Evolutionary conservation across 2,888 invertebrate species (phyloP), one percentile per base, ranked within the genome.

Genomic region (Apotomis capreana): DNA sequence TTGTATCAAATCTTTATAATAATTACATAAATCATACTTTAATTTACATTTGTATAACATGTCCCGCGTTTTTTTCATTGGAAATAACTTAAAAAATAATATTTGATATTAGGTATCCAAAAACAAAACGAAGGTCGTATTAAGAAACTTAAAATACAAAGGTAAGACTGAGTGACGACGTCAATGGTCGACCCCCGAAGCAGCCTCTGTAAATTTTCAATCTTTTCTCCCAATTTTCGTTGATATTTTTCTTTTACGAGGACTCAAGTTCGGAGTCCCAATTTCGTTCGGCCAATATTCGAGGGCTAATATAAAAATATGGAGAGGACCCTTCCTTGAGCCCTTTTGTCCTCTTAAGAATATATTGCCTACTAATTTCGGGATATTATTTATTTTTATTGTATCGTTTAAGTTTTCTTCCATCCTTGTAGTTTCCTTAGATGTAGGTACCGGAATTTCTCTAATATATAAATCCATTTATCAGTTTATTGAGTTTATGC

Each of bases 301-400:
- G 81, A 82, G 81, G 78, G 80, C 83, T 83, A 87, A 86, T 86
- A 86, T 82, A 84, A 84, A 85, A 84, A 84, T 86, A 86, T 84
- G 79, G 80, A 73, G 77, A 78, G 79, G 77, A 71, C 76, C 76
- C 78, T 80, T 77, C 77, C 61, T 74, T 55, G 71, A 76, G 76
- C 74, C 78, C 75, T 75, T 81, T 79, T 80, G 83, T 83, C 81
- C 81, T 75, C 67, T 80, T 81, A 77, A 76, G 81, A 80, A 76
- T 77, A 77, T 79, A 83, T 83, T 83, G 79, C 77, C 78, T 74
- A 75, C 77, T 77, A 78, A 78, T 79, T 79, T 74, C 68, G 5
- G 63, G 70, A 68, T 64, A 70, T 74, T 74, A 71, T 74, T 58
- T 70, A 63, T 70, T 40, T 61, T 54, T 58, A 69, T 61, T 58